Percentiles rank a stretch among this genome's conserved stretches.
Conservation (phyloP, 2,888 invertebrate species). For the Eueremaeus valkanovi region DNA sequence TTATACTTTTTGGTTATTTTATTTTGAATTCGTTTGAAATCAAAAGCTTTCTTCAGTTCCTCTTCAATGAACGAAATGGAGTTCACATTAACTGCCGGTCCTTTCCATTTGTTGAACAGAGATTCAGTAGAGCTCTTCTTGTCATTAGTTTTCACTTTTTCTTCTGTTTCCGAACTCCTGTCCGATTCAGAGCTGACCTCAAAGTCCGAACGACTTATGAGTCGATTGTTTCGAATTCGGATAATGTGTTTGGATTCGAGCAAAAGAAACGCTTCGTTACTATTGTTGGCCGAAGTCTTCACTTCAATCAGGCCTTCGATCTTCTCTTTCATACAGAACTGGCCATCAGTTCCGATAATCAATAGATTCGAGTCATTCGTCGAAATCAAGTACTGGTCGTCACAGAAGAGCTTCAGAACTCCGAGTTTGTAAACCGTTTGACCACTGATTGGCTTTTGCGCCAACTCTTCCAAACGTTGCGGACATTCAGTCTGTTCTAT, state of each 20-base stretch:
- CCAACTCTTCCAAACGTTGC: background rate
- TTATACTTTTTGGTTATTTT: conserved; percentile 13
- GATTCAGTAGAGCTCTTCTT: conserved; percentile 7
- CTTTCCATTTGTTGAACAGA: background rate
- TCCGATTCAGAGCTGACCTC: conserved; percentile 14
- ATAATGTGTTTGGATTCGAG: background rate
- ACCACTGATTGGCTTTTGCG: conserved; percentile 6
- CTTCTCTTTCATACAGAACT: conserved; percentile 13
- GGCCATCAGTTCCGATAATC: conserved; percentile 3
- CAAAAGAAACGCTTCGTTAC: conserved; percentile 17
- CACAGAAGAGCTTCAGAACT: background rate
- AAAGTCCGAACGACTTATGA: background rate
- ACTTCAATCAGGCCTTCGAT: background rate
- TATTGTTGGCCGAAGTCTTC: background rate
- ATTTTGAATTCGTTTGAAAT: conserved; percentile 9
- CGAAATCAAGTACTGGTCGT: background rate
- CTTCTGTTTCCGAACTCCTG: background rate
- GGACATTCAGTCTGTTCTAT: background rate
- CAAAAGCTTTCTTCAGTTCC: conserved; percentile 18
- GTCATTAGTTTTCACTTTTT: background rate
- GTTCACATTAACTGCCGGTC: background rate
- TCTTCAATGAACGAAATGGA: conserved; percentile 20
- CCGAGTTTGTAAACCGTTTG: background rate
- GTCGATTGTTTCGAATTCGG: background rate
- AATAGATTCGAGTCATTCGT: background rate